A percentile compares a stretch with the other conserved stretches of the same genome.
These are phyloP conservation scores for Geotrypetes seraphini DNA, from an alignment of 2,797 vertebrate genomes.

Conservation along the genomic window DNA sequence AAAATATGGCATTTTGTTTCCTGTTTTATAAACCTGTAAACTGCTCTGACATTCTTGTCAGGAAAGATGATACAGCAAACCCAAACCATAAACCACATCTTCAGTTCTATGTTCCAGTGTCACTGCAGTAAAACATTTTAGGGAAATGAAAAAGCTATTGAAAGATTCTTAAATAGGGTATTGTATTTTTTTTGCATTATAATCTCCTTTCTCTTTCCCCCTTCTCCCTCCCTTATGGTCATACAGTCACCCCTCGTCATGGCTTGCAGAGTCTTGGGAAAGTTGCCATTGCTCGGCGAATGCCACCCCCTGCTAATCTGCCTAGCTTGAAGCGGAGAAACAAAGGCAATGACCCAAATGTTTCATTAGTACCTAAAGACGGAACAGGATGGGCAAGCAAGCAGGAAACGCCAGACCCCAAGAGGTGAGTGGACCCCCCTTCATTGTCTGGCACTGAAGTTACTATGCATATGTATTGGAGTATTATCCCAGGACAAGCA, in stretches of 20 bases:
- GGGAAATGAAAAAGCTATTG: no score
- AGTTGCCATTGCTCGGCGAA: conserved; percentile 92
- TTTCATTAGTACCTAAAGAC: conserved; percentile 93
- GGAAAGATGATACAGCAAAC: no score
- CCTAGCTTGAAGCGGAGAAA: conserved; percentile 97
- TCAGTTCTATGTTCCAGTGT: no score
- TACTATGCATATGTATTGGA: no score
- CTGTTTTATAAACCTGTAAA: no score
- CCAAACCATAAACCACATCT: no score
- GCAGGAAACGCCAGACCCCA: conserved; percentile 90
- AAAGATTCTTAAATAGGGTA: no score
- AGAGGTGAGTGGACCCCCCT: conserved; percentile 56
- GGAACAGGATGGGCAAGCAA: conserved; percentile 98
- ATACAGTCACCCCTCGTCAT: conserved; percentile 92
- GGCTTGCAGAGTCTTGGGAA: conserved; percentile 97
- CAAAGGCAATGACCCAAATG: conserved; percentile 97
- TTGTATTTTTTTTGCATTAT: no score
- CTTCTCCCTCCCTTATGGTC: no score
- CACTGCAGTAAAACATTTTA: no score
- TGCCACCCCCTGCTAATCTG: conserved; percentile 93
- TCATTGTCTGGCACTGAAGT: not conserved
- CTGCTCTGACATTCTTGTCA: no score
- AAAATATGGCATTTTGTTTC: no score
- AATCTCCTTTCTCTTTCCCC: not conserved
- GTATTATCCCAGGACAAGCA: not conserved